Evolutionary conservation across 2,888 invertebrate genomes (phyloP).

Genomic region (Notocelia uddmanniana): DNA sequence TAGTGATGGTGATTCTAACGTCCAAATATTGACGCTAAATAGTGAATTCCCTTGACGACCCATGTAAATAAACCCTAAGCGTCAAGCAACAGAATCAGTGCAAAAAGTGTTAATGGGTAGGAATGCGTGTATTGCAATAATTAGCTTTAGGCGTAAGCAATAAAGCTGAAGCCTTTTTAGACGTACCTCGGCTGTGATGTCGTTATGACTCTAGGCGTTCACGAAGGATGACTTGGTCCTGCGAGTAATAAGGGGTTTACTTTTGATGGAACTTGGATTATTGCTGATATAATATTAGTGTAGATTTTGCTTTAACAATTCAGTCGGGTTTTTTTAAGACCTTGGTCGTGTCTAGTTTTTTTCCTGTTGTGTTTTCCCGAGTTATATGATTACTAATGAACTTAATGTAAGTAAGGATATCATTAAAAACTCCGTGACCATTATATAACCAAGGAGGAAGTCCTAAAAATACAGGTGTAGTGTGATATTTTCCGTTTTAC

Average conservation of each 20-base stretch:
- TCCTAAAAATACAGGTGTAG: too few relatives aligned
- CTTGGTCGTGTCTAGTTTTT: too few relatives aligned
- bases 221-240: slow-evolving; percentile 86
- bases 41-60: background rate
- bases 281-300: background rate
- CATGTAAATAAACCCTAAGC: slow-evolving; percentile 18
- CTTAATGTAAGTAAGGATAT: too few relatives aligned
- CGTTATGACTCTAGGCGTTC: slow-evolving; percentile 80
- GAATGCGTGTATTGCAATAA: slow-evolving; percentile 54
- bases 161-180: slow-evolving; percentile 63
- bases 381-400: too few relatives aligned
- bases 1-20: background rate
- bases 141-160: slow-evolving; percentile 54
- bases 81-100: slow-evolving; percentile 25
- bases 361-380: too few relatives aligned
- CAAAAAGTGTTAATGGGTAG: slow-evolving; percentile 30
- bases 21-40: background rate
- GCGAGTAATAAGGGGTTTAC: slow-evolving; percentile 64
- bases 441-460: too few relatives aligned
- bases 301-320: background rate
- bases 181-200: slow-evolving; percentile 75
- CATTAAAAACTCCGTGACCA: too few relatives aligned
- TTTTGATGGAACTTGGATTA: slow-evolving; percentile 9
- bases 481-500: too few relatives aligned
- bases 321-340: background rate